phyloP scores from a whole-genome alignment of 2,113 vertebrate species.

The Henicopernis longicauda region DNA sequence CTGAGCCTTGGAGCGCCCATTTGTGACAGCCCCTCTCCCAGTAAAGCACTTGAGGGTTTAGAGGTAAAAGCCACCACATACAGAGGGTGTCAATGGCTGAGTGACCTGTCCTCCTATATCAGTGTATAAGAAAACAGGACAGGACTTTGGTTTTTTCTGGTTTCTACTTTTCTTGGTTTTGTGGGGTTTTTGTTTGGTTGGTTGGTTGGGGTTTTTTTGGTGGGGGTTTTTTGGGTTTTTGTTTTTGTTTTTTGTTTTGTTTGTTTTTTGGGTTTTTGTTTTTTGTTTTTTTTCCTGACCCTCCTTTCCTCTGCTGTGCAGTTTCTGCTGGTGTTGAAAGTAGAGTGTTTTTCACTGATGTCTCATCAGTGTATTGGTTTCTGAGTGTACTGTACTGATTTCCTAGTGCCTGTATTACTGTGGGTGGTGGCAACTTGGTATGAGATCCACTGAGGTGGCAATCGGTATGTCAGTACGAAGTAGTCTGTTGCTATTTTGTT shows the following conservation, averaged over 20 bases:
- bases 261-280: neutral
- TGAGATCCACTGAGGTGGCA: neutral
- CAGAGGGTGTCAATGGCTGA: neutral
- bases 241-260: too few relatives aligned
- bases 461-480: neutral
- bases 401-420: neutral
- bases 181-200: too few relatives aligned
- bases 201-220: too few relatives aligned
- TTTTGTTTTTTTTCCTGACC: fast-evolving
- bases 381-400: neutral
- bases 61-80: neutral
- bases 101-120: neutral
- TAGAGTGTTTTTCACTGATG: neutral
- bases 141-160: neutral
- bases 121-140: neutral
- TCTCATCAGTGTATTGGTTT: neutral
- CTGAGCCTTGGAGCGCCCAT: neutral
- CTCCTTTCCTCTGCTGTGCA: neutral
- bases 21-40: neutral
- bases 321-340: neutral
- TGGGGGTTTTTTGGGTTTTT: too few relatives aligned
- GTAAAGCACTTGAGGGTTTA: neutral
- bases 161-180: neutral
- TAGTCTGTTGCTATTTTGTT: neutral
- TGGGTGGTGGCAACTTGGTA: neutral